Base-by-base conservation (phyloP, 2,797 vertebrate species). In the Myripristis murdjan region DNA sequence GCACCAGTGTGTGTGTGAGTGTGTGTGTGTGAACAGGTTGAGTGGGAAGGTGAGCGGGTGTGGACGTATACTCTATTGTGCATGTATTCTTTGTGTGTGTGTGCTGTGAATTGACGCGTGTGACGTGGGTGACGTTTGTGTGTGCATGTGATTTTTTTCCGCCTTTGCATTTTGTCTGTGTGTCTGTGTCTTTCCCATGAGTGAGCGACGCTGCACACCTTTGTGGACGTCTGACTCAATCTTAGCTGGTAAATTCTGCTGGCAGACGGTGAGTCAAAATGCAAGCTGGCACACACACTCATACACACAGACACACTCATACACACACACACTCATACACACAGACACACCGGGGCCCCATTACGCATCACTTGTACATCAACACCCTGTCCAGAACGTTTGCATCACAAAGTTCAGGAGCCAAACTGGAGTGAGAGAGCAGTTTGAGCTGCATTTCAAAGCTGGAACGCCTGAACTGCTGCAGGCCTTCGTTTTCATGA, bases 241-340 rank as follows among this genome's bases (percentile, higher is more conserved):
- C 12, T 51, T 54, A 35, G 61, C 56, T n/a, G 66, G 48, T 60
- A 39, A 16, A 23, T 49, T 63, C 28, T 71, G 62, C 6, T 43
- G 14, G 51, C 43, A 35, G 57, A 39, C 64, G 10, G 24, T 79
- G 84, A 87, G 56, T 85, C 70, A 82, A 43, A 24, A 28, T 14
- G 41, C 31, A 55, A 73, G 65, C 33, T 2, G n/a, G 9, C 44
- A n/a, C n/a, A n/a, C n/a, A n/a, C n/a, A n/a, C n/a, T n/a, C n/a
- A n/a, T n/a, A n/a, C n/a, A n/a, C n/a, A n/a, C n/a, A n/a, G n/a
- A n/a, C n/a, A n/a, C n/a, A n/a, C n/a, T n/a, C n/a, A n/a, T n/a
- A n/a, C n/a, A n/a, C n/a, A n/a, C n/a, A n/a, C n/a, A n/a, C n/a
- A n/a, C n/a, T n/a, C n/a, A n/a, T n/a, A n/a, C n/a, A n/a, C n/a